Base-by-base conservation (phyloP, 2,888 invertebrate genomes). In the Sisyra nigra region DNA sequence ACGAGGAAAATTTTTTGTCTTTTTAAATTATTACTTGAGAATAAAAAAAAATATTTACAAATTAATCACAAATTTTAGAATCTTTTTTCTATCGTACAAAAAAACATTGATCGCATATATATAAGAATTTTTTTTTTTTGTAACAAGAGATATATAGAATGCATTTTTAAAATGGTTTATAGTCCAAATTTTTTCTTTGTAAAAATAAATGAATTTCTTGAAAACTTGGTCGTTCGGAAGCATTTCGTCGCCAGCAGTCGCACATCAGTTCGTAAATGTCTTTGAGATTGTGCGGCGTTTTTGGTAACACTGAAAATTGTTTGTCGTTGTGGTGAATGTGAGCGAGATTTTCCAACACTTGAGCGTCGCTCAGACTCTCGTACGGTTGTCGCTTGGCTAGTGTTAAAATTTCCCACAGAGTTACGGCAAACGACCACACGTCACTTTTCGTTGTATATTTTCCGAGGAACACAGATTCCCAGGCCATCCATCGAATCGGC, bases 401-500 rank as follows among this genome's bases (percentile, higher is more conserved):
- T 8, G 80, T 80, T 54, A 87, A 69, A 45, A 92, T 77, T 64
- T 92, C 91, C 78, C 88, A 85, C 39, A 91, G 65, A 0, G 86
- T 85, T 14, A 91, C 84, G 1, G 80, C 91, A 61, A 87, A 91
- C 10, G 88, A 76, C 89, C 91, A 92, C 1, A 88, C 86, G 60
- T 92, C 91, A 55, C 82, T 85, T 62, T 86, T 85, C 46, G 86
- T 86, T 42, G 89, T 85, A 62, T 89, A 89, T 54, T 81, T 80
- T 14, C 83, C 86, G 55, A 75, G 60, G 49, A 84, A 72, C 45
- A 86, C 75, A 2, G 81, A 78, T 61, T 89, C 89, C 85, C 87
- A 87, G 2, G 88, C 81, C 69, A 88, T 87, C 89, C 89, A 89
- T 39, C 92, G 72, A 44, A 92, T 73, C 0, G 92, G 91, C 51